Evolutionary conservation across 1,140 invertebrate genomes (phyloP).

Genomic region (Drosophila pseudoobscura): DNA sequence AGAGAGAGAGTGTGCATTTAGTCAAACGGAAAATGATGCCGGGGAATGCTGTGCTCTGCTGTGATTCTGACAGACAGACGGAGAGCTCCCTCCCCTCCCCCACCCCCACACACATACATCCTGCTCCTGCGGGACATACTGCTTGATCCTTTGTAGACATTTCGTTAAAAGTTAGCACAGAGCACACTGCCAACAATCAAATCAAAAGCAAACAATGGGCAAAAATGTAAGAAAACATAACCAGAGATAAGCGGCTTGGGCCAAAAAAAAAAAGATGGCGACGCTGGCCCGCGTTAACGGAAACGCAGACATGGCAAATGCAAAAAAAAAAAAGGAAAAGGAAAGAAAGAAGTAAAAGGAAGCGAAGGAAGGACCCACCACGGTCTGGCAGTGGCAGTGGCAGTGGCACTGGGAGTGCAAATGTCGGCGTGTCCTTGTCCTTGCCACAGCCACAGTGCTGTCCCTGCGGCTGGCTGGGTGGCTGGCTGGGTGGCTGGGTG

Average conservation of each 20-base stretch:
- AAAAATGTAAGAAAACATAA: slow-evolving; percentile 82
- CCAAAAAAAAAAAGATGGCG: slow-evolving; percentile 65
- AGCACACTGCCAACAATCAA: slow-evolving; percentile 79
- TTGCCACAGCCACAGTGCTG: slow-evolving; percentile 8
- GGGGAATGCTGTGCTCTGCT: slow-evolving; percentile 36
- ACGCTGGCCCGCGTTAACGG: slow-evolving; percentile 56
- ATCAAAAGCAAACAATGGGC: slow-evolving; percentile 82
- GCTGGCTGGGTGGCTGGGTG: slow-evolving; percentile 9
- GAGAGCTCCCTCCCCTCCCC: neutral
- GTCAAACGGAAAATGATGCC: slow-evolving; percentile 80
- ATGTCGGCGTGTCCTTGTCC: slow-evolving; percentile 71
- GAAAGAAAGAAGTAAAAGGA: slow-evolving; percentile 18
- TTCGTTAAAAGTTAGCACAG: slow-evolving; percentile 77
- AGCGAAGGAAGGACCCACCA: slow-evolving; percentile 2
- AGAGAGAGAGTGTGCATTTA: slow-evolving; percentile 64
- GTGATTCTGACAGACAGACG: slow-evolving; percentile 67
- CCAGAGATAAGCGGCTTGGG: slow-evolving; percentile 78
- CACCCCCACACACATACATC: neutral
- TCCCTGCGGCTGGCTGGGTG: slow-evolving; percentile 17
- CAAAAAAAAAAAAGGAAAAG: slow-evolving; percentile 44
- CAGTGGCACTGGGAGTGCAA: slow-evolving; percentile 38
- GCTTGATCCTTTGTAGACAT: slow-evolving; percentile 79
- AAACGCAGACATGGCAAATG: slow-evolving; percentile 70
- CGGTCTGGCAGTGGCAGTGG: neutral
- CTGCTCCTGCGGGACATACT: slow-evolving; percentile 39